Conservation (phyloP, 2,113 vertebrate genomes). For the Oriolus oriolus region DNA sequence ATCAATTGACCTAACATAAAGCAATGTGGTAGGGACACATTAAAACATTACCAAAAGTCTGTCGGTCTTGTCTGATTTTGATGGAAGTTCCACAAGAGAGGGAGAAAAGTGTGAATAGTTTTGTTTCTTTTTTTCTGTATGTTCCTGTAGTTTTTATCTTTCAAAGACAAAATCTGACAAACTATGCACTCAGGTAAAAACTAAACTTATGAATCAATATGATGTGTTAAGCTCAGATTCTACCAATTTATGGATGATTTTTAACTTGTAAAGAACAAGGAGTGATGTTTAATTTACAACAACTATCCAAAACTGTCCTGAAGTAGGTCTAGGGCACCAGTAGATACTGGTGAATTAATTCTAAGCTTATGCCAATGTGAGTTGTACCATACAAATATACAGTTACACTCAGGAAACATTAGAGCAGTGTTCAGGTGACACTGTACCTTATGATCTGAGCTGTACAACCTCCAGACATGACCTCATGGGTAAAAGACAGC, state of each 20-base stretch:
- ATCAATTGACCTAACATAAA: background rate
- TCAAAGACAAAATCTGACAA: background rate
- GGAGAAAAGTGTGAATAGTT: background rate
- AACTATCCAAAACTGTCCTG: background rate
- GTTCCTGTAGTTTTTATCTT: background rate
- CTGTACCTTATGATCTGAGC: background rate
- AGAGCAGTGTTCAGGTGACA: background rate
- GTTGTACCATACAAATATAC: background rate
- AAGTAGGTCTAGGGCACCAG: background rate
- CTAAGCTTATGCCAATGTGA: background rate
- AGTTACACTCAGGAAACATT: background rate
- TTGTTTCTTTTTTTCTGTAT: background rate
- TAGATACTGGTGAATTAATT: background rate
- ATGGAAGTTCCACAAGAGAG: background rate
- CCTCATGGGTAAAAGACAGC: background rate
- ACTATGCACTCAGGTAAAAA: background rate
- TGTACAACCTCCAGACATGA: background rate
- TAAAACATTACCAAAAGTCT: background rate
- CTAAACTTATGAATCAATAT: background rate
- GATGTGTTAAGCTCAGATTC: background rate
- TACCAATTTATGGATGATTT: background rate
- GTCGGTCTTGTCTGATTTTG: background rate
- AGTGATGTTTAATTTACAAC: background rate
- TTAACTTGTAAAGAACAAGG: background rate
- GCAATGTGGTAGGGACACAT: background rate